phyloP scores from a whole-genome alignment of 1,140 invertebrate species.

The Heterodera carotae region DNA sequence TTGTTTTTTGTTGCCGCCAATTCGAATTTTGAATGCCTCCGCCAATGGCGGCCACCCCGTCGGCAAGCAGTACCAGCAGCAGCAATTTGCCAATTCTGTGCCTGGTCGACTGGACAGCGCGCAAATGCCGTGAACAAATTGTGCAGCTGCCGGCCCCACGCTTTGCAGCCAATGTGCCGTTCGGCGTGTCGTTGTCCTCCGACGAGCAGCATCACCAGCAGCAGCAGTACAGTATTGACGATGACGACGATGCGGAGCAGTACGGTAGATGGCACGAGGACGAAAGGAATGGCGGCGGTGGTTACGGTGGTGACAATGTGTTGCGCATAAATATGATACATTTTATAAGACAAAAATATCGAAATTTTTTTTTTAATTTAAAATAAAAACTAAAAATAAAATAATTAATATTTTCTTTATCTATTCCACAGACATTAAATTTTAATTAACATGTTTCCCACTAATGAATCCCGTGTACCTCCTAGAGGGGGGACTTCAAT shows the following conservation, averaged over 20 bases:
- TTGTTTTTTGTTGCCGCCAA: background rate
- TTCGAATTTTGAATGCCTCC: background rate
- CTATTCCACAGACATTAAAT: too few species aligned
- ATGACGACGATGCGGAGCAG: too few species aligned
- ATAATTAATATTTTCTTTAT: too few species aligned
- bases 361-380: too few species aligned
- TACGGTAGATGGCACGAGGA: background rate
- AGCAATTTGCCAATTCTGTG: conserved; percentile 34
- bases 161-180: conserved; percentile 34
- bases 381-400: too few species aligned
- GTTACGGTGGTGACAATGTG: background rate
- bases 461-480: too few species aligned
- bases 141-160: conserved; percentile 35
- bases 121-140: conserved; percentile 34
- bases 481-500: too few species aligned
- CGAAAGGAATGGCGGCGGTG: conserved; percentile 3
- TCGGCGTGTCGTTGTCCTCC: background rate
- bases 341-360: too few species aligned
- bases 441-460: too few species aligned
- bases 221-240: background rate
- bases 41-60: background rate
- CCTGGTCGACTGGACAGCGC: conserved; percentile 36
- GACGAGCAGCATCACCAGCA: conserved; percentile 1
- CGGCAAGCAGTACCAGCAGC: background rate
- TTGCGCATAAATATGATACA: too few species aligned